Evolutionary conservation across 2,797 vertebrate genomes (phyloP).

Genomic region (Anniella stebbinsi): DNA sequence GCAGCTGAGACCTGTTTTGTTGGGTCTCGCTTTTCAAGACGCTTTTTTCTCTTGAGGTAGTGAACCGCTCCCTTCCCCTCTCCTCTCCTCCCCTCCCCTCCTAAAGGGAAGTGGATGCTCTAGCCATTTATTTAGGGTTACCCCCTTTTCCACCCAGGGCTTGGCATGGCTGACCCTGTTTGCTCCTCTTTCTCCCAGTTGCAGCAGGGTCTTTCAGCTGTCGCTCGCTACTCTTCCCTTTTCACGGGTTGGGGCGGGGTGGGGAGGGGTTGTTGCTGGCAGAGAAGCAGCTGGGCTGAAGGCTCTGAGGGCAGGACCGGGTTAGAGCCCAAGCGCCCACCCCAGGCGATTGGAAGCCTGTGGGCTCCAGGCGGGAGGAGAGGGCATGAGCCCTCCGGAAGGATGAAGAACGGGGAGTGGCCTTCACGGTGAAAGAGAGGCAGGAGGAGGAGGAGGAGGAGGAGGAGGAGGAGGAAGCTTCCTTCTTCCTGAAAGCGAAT

Average conservation of each 20-base stretch:
- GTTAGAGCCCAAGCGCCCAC: neutral
- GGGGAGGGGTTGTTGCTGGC: neutral
- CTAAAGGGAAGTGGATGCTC: neutral
- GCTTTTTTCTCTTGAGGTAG: neutral
- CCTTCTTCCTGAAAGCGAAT: neutral
- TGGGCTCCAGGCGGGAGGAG: neutral
- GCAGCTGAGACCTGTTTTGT: slow-evolving; percentile 39
- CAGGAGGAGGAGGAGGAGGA: neutral
- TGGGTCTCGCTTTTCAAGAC: slow-evolving; percentile 17
- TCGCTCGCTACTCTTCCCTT: neutral
- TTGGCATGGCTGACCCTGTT: neutral
- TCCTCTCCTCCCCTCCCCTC: neutral
- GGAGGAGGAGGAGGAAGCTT: neutral
- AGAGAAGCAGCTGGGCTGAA: neutral
- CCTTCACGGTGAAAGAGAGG: neutral
- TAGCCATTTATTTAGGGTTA: neutral
- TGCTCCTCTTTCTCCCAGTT: neutral
- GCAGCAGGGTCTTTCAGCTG: too few species aligned
- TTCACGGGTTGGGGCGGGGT: neutral
- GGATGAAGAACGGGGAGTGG: neutral
- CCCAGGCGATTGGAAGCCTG: neutral
- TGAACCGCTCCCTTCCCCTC: neutral
- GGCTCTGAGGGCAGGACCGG: neutral
- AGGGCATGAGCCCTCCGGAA: neutral
- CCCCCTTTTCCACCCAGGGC: neutral